Evolutionary conservation across 2,113 vertebrate species (phyloP).

Genomic region (Corapipo altera): DNA sequence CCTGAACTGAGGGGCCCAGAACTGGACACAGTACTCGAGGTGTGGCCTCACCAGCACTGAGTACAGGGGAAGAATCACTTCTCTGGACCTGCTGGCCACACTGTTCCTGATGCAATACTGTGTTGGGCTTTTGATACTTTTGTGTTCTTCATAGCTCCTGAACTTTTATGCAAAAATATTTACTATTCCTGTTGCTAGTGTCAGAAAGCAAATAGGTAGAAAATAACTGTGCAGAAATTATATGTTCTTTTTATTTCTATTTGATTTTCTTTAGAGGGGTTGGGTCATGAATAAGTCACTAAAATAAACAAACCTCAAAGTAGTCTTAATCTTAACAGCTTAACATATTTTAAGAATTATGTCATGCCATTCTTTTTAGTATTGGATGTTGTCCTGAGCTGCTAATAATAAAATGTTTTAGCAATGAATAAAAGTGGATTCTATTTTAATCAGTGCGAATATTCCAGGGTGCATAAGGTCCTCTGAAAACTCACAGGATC

Average conservation of each 20-base stretch:
- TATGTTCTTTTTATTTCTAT: background rate
- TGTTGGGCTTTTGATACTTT: background rate
- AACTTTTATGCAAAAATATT: background rate
- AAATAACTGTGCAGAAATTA: background rate
- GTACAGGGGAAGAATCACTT: no score
- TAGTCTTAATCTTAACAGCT: slow-evolving; percentile 58
- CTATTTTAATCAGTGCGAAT: slow-evolving; percentile 55
- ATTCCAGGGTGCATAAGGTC: slow-evolving; percentile 36
- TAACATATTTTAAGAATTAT: slow-evolving; percentile 59
- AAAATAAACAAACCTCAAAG: slow-evolving; percentile 56
- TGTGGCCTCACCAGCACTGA: no score
- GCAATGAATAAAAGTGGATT: slow-evolving; percentile 58
- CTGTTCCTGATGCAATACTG: background rate
- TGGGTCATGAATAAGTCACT: slow-evolving; percentile 48
- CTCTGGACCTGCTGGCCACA: no score
- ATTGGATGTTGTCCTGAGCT: slow-evolving; percentile 43
- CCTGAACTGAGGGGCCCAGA: no score
- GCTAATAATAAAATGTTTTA: slow-evolving; percentile 62
- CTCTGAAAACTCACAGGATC: slow-evolving; percentile 35
- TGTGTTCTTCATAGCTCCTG: background rate
- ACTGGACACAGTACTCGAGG: no score
- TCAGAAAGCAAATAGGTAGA: background rate
- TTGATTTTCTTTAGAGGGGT: slow-evolving; percentile 21
- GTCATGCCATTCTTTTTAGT: slow-evolving; percentile 59
- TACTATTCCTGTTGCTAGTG: background rate